Evolutionary conservation across 2,797 vertebrate genomes (phyloP).

Genomic region (Trachops cirrhosus): DNA sequence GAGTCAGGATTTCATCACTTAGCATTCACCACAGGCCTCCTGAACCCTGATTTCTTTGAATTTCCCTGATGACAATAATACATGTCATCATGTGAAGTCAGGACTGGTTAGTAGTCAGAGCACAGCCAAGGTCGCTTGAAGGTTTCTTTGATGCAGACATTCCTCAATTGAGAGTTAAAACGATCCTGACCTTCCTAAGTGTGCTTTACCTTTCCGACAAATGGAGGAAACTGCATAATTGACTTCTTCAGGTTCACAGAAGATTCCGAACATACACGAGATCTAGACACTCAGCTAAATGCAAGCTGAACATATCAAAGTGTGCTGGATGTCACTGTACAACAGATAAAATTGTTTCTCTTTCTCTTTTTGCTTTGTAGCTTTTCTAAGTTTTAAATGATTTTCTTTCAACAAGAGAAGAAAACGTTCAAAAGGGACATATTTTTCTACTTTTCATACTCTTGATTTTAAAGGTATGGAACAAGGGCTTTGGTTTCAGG

Average conservation of each 20-base stretch:
- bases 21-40: background rate
- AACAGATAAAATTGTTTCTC: background rate
- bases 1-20: constrained; percentile 13
- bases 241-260: background rate
- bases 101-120: constrained; percentile 39
- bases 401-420: background rate
- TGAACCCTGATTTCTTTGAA: constrained; percentile 23
- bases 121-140: constrained; percentile 41
- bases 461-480: background rate
- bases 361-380: background rate
- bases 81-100: background rate
- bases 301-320: background rate
- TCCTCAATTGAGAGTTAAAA: constrained; percentile 47
- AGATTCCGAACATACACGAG: background rate
- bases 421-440: background rate
- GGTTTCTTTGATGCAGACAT: constrained; percentile 57
- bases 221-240: background rate
- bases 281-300: background rate
- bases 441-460: background rate
- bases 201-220: constrained; percentile 45
- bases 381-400: background rate
- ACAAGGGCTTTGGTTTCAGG: background rate
- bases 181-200: constrained; percentile 26
- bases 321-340: background rate
- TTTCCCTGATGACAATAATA: constrained; percentile 42